Conservation (phyloP, 2,888 invertebrate genomes). For the Watsonalla cultraria region DNA sequence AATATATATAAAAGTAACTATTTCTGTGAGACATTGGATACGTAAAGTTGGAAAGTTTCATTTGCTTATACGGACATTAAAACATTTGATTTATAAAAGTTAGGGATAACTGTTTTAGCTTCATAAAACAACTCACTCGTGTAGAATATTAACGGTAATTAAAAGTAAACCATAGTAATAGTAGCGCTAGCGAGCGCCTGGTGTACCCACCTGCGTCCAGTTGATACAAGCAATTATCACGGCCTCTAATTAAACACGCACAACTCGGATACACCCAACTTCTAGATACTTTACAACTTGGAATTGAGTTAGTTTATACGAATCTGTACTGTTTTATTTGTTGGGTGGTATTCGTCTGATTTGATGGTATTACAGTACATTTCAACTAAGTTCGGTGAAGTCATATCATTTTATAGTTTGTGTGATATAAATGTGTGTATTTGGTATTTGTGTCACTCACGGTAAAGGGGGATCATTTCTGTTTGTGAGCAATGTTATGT, state of each 20-base stretch:
- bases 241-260: background rate
- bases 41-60: too few relatives aligned
- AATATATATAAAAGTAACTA: too few relatives aligned
- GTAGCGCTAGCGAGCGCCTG: background rate
- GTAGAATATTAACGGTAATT: background rate
- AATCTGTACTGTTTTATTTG: background rate
- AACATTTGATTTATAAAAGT: background rate
- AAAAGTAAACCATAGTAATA: background rate
- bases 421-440: too few relatives aligned
- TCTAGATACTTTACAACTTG: background rate
- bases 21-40: too few relatives aligned
- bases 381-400: too few relatives aligned
- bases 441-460: too few relatives aligned
- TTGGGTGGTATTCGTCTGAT: background rate
- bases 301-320: background rate
- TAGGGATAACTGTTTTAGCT: background rate
- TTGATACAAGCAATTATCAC: conserved; percentile 2
- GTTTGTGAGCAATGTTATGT: too few relatives aligned
- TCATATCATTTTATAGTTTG: too few relatives aligned
- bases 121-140: background rate
- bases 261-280: background rate
- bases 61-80: too few relatives aligned
- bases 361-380: too few relatives aligned
- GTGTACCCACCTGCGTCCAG: background rate
- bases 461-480: too few relatives aligned